Base-by-base conservation (phyloP, 2,888 invertebrate species). In the Leucozona laternaria region DNA sequence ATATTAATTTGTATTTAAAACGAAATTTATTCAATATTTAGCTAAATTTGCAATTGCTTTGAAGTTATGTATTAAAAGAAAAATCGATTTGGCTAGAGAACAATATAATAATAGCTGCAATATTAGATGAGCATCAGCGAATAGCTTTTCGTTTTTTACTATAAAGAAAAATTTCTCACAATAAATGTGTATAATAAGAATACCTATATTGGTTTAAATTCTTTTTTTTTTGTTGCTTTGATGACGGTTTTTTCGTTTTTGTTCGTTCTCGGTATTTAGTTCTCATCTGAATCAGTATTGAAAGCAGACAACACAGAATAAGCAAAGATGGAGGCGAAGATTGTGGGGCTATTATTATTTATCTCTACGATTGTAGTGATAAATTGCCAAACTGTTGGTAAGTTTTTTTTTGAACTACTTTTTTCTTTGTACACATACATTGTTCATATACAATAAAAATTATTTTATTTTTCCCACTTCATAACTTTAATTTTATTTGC, bases 311-410 rank as follows among this genome's bases (percentile, higher is more conserved):
- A 66, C 71, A 84, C 70, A 71, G 91, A 91, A 91, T 91, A 92
- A 37, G 91, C 91, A 92, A 92, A 91, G 90, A 92, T 92, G 91
- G 91, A 92, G 91, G 91, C 91, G 89, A 92, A 92, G 91, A 90
- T 91, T 90, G 91, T 91, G 89, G 91, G 91, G 91, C 89, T 91
- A 89, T 89, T 92, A 90, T 92, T 92, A 91, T 92, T 92, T 91
- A 91, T 92, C 91, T 91, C 91, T 89, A 91, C 91, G 91, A 91
- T 92, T 91, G 90, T 91, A 91, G 91, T 91, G 91, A 90, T 91
- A 91, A 90, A 91, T 91, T 91, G 91, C 90, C 91, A 91, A 91
- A 90, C 91, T 90, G 85, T 89, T 91, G 91, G 91, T 92, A 87
- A 91, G 91, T 89, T 87, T 80, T 82, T 37, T 83, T 80, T 79